Conservation (phyloP, 2,888 invertebrate genomes). For the Agrotis exclamationis region DNA sequence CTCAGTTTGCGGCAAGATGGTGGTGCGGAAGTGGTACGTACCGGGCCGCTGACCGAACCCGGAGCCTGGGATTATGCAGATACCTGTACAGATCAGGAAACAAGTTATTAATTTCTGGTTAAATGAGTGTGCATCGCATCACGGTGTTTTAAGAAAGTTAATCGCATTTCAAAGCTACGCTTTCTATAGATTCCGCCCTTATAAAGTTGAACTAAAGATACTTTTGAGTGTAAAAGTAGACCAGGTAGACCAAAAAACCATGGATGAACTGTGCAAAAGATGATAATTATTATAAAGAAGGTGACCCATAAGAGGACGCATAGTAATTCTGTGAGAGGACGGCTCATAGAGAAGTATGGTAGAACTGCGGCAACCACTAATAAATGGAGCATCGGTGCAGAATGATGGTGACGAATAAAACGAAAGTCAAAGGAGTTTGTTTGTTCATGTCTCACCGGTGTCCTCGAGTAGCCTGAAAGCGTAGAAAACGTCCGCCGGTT, state of each 20-base stretch:
- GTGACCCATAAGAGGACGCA: not conserved
- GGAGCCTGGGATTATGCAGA: slow-evolving; percentile 98
- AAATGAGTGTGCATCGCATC: not conserved
- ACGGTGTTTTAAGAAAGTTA: no score
- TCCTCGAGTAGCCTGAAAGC: slow-evolving; percentile 97
- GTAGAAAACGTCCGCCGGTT: slow-evolving; percentile 97
- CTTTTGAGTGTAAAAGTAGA: no score
- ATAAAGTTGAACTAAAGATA: not conserved
- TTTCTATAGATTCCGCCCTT: no score
- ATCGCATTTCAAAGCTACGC: no score
- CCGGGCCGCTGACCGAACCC: slow-evolving; percentile 99
- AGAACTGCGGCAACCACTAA: not conserved
- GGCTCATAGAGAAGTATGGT: not conserved
- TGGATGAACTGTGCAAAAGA: not conserved
- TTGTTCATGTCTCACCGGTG: slow-evolving; percentile 89
- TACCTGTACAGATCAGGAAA: slow-evolving; percentile 91
- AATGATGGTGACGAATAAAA: not conserved
- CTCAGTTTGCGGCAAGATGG: slow-evolving; percentile 97
- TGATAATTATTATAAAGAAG: no score
- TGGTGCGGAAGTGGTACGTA: slow-evolving; percentile 98
- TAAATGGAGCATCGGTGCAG: not conserved
- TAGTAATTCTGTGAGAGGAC: no score
- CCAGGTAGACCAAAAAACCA: not conserved
- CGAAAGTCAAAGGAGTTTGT: not conserved
- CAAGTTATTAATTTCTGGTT: not conserved